Conservation (phyloP, 2,888 invertebrate species). For the Terebella lapidaria region DNA sequence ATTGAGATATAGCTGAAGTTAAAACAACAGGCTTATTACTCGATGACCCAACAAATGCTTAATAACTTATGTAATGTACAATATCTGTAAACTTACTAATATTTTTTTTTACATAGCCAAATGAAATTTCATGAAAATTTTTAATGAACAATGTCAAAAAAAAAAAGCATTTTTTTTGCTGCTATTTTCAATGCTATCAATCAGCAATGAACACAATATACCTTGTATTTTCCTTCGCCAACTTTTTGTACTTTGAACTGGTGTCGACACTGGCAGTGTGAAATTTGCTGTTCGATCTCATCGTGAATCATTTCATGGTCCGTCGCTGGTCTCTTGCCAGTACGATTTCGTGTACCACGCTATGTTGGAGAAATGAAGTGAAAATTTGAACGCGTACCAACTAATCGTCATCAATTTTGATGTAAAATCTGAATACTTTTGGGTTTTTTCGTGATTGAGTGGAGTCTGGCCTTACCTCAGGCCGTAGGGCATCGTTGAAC, state of each 20-base stretch:
- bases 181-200: no score
- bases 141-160: no score
- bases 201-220: no score
- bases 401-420: neutral
- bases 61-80: no score
- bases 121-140: no score
- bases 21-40: no score
- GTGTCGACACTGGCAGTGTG: slow-evolving; percentile 47
- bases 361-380: neutral
- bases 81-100: no score
- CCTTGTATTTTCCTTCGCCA: slow-evolving; percentile 51
- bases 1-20: no score
- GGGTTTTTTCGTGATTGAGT: neutral
- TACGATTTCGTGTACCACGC: neutral
- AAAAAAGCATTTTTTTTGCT: no score
- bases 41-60: no score
- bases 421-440: neutral
- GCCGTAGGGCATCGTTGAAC: slow-evolving; percentile 50
- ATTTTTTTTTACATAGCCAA: no score
- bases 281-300: slow-evolving; percentile 49
- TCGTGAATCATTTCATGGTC: slow-evolving; percentile 50
- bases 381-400: neutral
- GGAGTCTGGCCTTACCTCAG: slow-evolving; percentile 28
- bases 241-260: slow-evolving; percentile 44
- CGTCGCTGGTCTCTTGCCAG: slow-evolving; percentile 19